Evolutionary conservation across 2,888 invertebrate species (phyloP), one percentile per base, ranked within the genome.

Genomic region (Plebejus argus): DNA sequence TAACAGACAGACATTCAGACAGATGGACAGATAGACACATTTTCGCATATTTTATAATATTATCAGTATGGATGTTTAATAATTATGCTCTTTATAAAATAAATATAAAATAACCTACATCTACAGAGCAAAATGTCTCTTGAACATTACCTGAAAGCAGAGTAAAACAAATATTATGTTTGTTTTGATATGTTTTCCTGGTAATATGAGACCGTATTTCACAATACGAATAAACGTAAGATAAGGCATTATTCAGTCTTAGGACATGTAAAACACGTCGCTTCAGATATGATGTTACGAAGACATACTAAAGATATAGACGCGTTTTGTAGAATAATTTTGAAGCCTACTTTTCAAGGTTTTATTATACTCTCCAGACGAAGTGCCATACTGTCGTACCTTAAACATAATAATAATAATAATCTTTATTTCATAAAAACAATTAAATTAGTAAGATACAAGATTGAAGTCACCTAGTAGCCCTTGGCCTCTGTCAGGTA

Each of bases 221-320:
- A 66, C 33, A 15, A 66, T 18, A 28, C 66, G 15, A 66, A 28
- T 28, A 66, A 66, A 28, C 15, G 28, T 66, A 18, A 28, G 15
- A 66, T 28, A 66, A 15, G 66, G 66, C 28, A 66, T 66, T 66
- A 66, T 66, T 61, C 61, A 66, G 28, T 66, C 66, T 28, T 15
- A 66, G 28, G 28, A 66, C 15, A 15, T 66, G 28, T 66, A 28
- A 66, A 66, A 66, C 28, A 28, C 15, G 66, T 66, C 66, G 66
- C 66, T 28, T 66, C 12, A 18, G 28, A 66, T 66, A 15, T 61
- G 58, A 66, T 6, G 28, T 28, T 2, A 28, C 6, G 20, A 12
- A 66, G 66, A 28, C 10, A 10, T 33, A 33, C 1, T 5, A 66
- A 66, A 28, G 10, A 3, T 4, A 66, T 33, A 66, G 28, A 66